Evolutionary conservation across 1,140 invertebrate genomes (phyloP), one percentile per base, ranked within the genome.

Genomic region (Drosophila tsacasi): DNA sequence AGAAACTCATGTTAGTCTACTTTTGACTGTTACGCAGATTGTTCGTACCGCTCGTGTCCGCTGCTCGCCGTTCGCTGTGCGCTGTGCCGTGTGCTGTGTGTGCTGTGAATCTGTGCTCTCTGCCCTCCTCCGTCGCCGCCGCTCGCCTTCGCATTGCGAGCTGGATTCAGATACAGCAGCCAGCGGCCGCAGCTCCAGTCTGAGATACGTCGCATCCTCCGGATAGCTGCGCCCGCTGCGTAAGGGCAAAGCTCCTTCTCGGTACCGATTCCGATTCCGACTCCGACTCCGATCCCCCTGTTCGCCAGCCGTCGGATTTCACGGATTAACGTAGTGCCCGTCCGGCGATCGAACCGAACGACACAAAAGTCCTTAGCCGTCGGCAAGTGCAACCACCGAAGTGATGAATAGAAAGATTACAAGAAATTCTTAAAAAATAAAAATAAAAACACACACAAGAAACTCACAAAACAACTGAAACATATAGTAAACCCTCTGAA

Each of bases 1-100:
- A 92, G 85, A 92, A 92, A 92, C 85, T 92, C 90, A 91, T 93
- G 92, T 92, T 93, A 93, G 92, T 93, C 92, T 92, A 92, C 92
- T 92, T 93, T 93, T 92, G 92, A 91, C 92, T 93, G 92, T 92
- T 93, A 92, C 90, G 92, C 92, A 92, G 92, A 91, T 92, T 92
- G 92, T 92, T 92, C 83, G 91, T 83, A 87, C 84, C 71, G 64
- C 71, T 80, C 77, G 81, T 76, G 69, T 72, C 58, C 64, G 50
- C 39, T 58, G 73, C 62, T 58, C 57, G 76, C 54, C 39, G 54
- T 60, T 27, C 50, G 59, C 75, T 39, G 54, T 64, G 21, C 50
- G 60, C 75, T 46, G 27, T 35, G 52, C 42, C 46, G 72, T 68
- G 68, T 50, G 80, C 52, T 61, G 61, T 66, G 59, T 67, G 68